Conservation (phyloP, 2,888 invertebrate species). For the Heliconius erato region DNA sequence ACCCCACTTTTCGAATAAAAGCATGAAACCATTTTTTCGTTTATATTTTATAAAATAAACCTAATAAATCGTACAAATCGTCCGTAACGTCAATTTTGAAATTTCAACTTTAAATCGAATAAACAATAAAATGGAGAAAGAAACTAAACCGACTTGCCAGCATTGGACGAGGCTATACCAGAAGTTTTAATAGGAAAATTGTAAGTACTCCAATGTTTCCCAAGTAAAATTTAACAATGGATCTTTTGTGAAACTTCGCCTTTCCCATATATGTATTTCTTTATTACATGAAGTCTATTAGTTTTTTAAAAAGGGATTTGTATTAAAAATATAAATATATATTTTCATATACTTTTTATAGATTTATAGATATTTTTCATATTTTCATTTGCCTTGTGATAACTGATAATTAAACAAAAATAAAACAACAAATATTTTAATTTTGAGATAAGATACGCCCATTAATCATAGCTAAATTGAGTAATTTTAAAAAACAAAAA, state of each 20-base stretch:
- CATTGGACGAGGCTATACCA: constrained; percentile 11
- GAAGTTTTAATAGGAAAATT: constrained; percentile 41
- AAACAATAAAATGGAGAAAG: constrained; percentile 11
- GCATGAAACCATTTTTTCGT: background rate
- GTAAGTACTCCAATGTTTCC: constrained; percentile 32
- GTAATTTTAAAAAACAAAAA: background rate
- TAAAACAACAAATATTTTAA: too few species aligned
- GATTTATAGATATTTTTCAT: too few species aligned
- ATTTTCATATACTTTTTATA: too few species aligned
- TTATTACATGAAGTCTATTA: background rate
- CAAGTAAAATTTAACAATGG: constrained; percentile 39
- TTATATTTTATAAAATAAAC: background rate
- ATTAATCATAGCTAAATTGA: background rate
- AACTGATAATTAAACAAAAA: too few species aligned
- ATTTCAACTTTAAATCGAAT: constrained; percentile 18
- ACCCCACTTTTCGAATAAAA: too few species aligned
- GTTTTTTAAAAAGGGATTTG: background rate
- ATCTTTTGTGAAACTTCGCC: constrained; percentile 30
- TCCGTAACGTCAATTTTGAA: background rate
- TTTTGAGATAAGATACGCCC: too few species aligned
- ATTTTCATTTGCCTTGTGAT: too few species aligned
- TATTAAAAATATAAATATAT: background rate
- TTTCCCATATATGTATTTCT: constrained; percentile 16
- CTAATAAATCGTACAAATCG: background rate
- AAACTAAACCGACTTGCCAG: constrained; percentile 19